Conservation (phyloP, 2,888 invertebrate species). For the Ditula angustiorana region DNA sequence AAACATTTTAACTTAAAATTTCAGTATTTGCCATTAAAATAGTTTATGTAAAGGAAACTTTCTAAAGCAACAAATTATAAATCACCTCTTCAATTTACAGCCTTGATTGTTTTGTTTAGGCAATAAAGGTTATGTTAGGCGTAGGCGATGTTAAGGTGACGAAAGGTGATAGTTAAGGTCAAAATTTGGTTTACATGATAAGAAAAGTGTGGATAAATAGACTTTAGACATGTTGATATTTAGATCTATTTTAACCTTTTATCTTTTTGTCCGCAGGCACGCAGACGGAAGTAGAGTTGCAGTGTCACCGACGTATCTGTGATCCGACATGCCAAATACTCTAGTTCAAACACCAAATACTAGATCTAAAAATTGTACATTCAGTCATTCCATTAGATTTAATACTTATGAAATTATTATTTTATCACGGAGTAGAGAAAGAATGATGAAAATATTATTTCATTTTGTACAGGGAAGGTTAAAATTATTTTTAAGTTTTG, state of each 20-base stretch:
- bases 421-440: conserved; percentile 35
- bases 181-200: too few relatives aligned
- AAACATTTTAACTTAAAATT: too few relatives aligned
- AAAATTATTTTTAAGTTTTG: background rate
- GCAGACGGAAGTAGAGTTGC: conserved; percentile 68
- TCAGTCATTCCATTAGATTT: conserved; percentile 25
- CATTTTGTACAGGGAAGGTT: background rate
- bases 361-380: conserved; percentile 23
- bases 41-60: too few relatives aligned
- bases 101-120: too few relatives aligned
- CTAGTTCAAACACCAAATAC: conserved; percentile 44
- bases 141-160: too few relatives aligned
- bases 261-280: conserved; percentile 61
- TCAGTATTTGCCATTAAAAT: too few relatives aligned
- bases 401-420: conserved; percentile 24
- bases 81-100: too few relatives aligned
- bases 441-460: background rate
- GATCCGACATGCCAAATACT: conserved; percentile 47
- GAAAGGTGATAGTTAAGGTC: too few relatives aligned
- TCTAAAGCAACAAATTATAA: too few relatives aligned
- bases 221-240: too few relatives aligned
- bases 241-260: conserved; percentile 6
- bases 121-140: too few relatives aligned
- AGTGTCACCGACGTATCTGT: conserved; percentile 47
- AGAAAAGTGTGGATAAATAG: too few relatives aligned